Evolutionary conservation across 2,113 vertebrate species (phyloP).

Genomic region (Tragelaphus strepsiceros): DNA sequence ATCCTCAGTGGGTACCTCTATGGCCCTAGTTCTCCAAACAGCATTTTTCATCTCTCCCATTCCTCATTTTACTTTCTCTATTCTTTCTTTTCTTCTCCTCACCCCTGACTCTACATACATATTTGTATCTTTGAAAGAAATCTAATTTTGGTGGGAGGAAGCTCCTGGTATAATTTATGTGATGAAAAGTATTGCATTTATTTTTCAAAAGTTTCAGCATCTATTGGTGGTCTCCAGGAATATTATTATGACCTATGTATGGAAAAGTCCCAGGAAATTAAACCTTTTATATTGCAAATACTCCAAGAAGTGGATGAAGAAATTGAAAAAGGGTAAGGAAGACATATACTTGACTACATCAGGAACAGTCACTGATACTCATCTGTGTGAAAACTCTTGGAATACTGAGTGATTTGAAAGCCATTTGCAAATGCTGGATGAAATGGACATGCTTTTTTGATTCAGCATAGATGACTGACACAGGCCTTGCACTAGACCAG

Average conservation of each 20-base stretch:
- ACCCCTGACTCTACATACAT: neutral
- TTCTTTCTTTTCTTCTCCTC: neutral
- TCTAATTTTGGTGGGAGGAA: neutral
- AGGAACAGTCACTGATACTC: neutral
- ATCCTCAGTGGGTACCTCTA: neutral
- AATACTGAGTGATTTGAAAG: neutral
- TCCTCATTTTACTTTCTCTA: neutral
- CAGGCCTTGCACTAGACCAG: neutral
- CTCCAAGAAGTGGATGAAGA: slow-evolving; percentile 69
- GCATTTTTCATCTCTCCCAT: neutral
- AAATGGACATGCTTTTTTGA: neutral
- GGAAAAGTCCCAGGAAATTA: slow-evolving; percentile 67
- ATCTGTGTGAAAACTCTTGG: neutral
- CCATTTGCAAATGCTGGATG: neutral
- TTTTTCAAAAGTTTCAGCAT: slow-evolving; percentile 61
- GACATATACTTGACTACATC: neutral
- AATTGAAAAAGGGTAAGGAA: slow-evolving; percentile 74
- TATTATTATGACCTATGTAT: slow-evolving; percentile 79
- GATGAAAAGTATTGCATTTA: neutral
- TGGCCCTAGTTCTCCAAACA: neutral
- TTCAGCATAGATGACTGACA: neutral
- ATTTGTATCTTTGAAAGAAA: neutral
- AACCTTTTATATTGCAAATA: slow-evolving; percentile 74
- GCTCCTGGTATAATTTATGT: neutral
- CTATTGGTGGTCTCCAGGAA: neutral